Base-by-base conservation (phyloP, 2,888 invertebrate species). In the Chydorus sphaericus region DNA sequence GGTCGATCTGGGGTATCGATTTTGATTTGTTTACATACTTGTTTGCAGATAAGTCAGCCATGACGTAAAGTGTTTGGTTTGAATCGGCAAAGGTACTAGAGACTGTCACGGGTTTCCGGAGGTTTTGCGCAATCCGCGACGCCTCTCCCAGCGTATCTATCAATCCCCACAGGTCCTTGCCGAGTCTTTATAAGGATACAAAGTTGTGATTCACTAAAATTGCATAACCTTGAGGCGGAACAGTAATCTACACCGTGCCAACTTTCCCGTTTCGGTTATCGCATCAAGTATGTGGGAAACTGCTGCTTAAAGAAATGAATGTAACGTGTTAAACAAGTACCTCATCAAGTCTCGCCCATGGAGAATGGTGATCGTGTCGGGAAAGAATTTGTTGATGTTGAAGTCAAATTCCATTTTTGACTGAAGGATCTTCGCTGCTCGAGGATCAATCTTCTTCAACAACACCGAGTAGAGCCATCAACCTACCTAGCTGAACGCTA, bases 351-450 rank as follows among this genome's bases (percentile, higher is more conserved):
- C 48, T 55, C 49, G 48, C n/a, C 55, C 55, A 31, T 20, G 23
- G n/a, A 55, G 33, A 33, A 26, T 29, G 3, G 55, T 55, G 8
- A 55, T 49, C 14, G 31, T 14, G 36, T 55, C 30, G 11, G 18
- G 48, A 16, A 48, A 55, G 23, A 55, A 33, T n/a, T 23, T 36
- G 29, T 55, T 55, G 29, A 55, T 39, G 26, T 31, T 49, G 11
- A 55, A 55, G 18, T 48, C 36, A 23, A 55, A 55, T 28, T 55
- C 49, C 55, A 55, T 55, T 16, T 44, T 28, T 10, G 28, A 55
- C 49, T 48, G 49, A 55, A 33, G 33, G 31, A 8, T 31, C 55
- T 23, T 36, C 55, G 2, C 37, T 85, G 63, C 82, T 83, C 66
- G 87, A 88, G 64, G 87, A 88, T 61, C 75, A n/a, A n/a, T n/a